These are phyloP conservation scores for Thrips palmi DNA, from an alignment of 1,140 invertebrate genomes.

Conservation along the genomic window DNA sequence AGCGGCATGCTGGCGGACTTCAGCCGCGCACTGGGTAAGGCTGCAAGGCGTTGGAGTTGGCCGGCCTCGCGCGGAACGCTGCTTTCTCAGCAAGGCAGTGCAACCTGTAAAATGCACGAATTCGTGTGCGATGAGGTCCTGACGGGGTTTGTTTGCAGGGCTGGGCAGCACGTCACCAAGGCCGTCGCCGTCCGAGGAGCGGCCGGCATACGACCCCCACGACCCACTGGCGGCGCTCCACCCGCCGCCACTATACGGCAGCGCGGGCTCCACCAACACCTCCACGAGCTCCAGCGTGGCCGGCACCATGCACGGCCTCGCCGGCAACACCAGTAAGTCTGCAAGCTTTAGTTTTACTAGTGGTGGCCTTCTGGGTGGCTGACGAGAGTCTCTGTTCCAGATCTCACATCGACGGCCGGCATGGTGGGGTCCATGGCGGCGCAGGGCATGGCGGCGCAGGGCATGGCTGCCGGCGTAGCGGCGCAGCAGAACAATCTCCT, in stretches of 20 bases:
- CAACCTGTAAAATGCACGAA: background rate
- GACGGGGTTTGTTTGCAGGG: slow-evolving; percentile 17
- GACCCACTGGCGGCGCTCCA: no score
- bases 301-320: no score
- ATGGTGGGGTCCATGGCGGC: no score
- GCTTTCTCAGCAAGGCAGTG: background rate
- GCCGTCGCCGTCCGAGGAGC: slow-evolving; percentile 23
- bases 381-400: background rate
- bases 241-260: slow-evolving; percentile 5
- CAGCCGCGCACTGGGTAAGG: slow-evolving; percentile 27
- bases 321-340: slow-evolving; percentile 6
- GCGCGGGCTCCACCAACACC: background rate
- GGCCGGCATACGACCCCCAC: slow-evolving; percentile 16
- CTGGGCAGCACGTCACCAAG: slow-evolving; percentile 22
- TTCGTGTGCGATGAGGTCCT: background rate
- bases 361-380: background rate
- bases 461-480: background rate
- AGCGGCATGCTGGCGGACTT: slow-evolving; percentile 34
- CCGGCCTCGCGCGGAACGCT: background rate
- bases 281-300: slow-evolving; percentile 12
- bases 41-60: background rate
- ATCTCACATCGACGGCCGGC: background rate
- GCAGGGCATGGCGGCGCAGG: no score
- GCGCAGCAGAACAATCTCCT: slow-evolving; percentile 9
- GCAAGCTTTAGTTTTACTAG: background rate